Percentiles rank a stretch among this genome's conserved stretches.
Conservation (phyloP, 2,888 invertebrate genomes). For the Drosophila anceps region DNA sequence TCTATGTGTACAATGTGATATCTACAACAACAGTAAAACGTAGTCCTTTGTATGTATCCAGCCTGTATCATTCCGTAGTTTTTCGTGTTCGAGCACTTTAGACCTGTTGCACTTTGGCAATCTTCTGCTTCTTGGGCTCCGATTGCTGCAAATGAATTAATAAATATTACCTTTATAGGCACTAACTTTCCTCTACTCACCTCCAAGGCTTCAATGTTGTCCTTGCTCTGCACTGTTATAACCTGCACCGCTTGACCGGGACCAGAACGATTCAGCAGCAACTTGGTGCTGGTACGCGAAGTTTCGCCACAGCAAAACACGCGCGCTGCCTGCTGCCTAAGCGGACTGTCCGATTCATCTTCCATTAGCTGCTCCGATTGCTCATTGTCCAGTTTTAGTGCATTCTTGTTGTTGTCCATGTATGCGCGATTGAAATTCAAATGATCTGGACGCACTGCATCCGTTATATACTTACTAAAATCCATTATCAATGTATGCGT, state of each 20-base stretch:
- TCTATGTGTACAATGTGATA: conserved; percentile 22
- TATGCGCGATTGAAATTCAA: conserved; percentile 85
- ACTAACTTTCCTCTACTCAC: conserved; percentile 21
- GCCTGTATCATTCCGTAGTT: conserved; percentile 40
- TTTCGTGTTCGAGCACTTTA: conserved; percentile 41
- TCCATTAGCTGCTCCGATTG: conserved; percentile 82
- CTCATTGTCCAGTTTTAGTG: conserved; percentile 58
- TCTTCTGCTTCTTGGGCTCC: conserved; percentile 83
- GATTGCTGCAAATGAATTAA: conserved; percentile 59
- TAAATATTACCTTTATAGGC: neutral
- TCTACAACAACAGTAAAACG: conserved; percentile 34
- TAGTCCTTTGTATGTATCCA: conserved; percentile 2
- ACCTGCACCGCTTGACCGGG: conserved; percentile 92
- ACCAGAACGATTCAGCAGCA: conserved; percentile 66
- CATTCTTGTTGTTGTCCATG: conserved; percentile 83
- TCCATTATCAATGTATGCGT: conserved; percentile 52
- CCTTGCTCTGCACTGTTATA: conserved; percentile 85
- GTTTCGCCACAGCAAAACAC: conserved; percentile 84
- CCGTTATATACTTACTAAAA: conserved; percentile 84
- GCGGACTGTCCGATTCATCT: conserved; percentile 84
- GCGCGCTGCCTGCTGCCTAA: conserved; percentile 79
- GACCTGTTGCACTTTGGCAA: conserved; percentile 75
- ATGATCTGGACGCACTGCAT: conserved; percentile 67
- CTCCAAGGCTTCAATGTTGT: conserved; percentile 45
- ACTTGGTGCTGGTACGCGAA: conserved; percentile 60